These are phyloP conservation scores for Drosophila erecta DNA, from an alignment of 1,140 invertebrate species.

Conservation along the genomic window DNA sequence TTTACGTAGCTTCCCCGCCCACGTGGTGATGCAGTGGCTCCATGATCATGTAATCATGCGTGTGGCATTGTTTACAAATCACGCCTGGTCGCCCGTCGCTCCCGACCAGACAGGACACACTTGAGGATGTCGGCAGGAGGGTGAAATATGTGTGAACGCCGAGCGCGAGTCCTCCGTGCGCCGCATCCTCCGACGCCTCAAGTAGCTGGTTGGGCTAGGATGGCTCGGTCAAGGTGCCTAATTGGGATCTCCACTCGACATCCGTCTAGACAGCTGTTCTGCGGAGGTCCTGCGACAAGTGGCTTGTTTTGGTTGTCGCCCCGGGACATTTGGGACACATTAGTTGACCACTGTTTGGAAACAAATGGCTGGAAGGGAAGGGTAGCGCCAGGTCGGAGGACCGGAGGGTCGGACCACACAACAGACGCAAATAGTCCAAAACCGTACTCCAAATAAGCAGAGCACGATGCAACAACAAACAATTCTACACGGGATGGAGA, in stretches of 20 bases:
- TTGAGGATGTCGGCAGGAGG: constrained; percentile 61
- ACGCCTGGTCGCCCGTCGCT: constrained; percentile 64
- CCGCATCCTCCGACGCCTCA: not conserved
- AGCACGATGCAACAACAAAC: constrained; percentile 52
- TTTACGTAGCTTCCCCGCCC: not conserved
- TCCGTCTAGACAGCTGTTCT: constrained; percentile 58
- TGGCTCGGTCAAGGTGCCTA: constrained; percentile 52
- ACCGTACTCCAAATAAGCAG: constrained; percentile 73
- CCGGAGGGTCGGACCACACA: constrained; percentile 54
- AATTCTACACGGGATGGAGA: constrained; percentile 8
- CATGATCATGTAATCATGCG: constrained; percentile 70
- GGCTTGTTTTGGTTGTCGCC: constrained; percentile 64
- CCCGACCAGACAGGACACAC: constrained; percentile 54
- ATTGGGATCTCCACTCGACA: constrained; percentile 50
- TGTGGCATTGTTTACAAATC: constrained; percentile 71
- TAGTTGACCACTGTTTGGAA: constrained; percentile 49
- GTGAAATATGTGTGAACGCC: constrained; percentile 73
- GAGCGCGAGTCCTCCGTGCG: constrained; percentile 23
- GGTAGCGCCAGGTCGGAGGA: constrained; percentile 1
- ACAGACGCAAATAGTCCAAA: constrained; percentile 38
- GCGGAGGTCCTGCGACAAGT: constrained; percentile 37
- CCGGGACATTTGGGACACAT: constrained; percentile 57
- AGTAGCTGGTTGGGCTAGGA: constrained; percentile 26
- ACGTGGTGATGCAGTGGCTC: constrained; percentile 13
- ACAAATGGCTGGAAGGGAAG: constrained; percentile 31